These are phyloP conservation scores for Thinocorus orbignyianus DNA, from an alignment of 2,113 vertebrate species.

Conservation along the genomic window DNA sequence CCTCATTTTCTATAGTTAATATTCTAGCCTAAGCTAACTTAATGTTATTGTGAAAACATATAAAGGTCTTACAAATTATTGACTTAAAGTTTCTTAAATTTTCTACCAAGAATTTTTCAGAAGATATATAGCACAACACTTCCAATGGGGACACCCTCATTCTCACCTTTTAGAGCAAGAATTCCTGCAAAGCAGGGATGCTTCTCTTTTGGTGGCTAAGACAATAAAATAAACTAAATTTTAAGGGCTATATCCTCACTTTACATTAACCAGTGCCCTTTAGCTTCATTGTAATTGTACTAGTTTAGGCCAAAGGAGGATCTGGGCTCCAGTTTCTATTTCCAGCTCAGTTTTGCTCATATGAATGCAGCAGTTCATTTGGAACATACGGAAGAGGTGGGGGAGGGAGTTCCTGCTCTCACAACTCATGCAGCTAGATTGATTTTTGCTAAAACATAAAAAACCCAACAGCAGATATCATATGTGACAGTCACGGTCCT, in stretches of 20 bases:
- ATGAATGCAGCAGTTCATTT: constrained; percentile 35
- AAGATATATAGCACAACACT: not conserved
- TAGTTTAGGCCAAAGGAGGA: constrained; percentile 9
- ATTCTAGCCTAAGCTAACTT: not conserved
- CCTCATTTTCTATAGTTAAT: not conserved
- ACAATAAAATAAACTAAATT: not conserved
- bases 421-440: constrained; percentile 12
- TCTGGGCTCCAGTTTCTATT: constrained; percentile 32
- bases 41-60: not conserved
- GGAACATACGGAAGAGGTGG: constrained; percentile 41
- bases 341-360: constrained; percentile 35
- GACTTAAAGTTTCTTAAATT: not conserved
- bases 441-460: constrained; percentile 23
- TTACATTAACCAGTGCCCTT: not conserved
- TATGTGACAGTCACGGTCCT: not conserved
- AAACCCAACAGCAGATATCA: not conserved
- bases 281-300: not conserved
- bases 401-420: constrained; percentile 16
- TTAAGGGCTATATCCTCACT: not conserved
- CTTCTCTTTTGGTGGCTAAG: not conserved
- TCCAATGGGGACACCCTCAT: not conserved
- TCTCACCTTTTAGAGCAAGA: not conserved
- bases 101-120: not conserved
- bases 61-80: not conserved
- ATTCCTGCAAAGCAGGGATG: not conserved